phyloP scores from a whole-genome alignment of 2,113 vertebrate genomes.

The Syrmaticus mikado region DNA sequence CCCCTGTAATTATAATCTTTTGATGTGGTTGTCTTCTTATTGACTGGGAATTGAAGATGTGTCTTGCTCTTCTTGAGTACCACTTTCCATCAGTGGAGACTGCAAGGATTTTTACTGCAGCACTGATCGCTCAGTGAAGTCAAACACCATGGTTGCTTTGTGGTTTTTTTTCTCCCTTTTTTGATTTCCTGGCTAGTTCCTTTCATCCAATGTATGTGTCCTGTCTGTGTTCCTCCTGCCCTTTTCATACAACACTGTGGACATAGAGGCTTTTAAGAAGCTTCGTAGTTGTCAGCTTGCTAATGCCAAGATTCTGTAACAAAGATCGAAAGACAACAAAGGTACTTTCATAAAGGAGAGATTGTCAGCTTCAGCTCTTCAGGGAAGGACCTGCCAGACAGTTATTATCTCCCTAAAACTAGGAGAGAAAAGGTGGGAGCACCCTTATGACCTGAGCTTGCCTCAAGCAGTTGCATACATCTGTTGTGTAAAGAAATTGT shows the following conservation, averaged over 20 bases:
- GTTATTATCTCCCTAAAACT: background rate
- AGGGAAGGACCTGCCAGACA: background rate
- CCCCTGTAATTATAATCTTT: background rate
- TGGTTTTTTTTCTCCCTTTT: background rate
- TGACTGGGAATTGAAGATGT: background rate
- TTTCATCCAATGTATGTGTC: background rate
- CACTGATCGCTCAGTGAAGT: background rate
- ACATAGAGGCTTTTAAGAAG: background rate
- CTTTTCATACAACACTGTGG: background rate
- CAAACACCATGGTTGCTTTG: background rate
- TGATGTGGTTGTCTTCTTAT: background rate
- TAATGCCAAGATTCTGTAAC: background rate
- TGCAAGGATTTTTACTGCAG: background rate
- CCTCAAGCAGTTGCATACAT: accelerated
- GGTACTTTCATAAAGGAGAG: background rate
- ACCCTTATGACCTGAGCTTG: background rate
- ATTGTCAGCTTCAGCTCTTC: background rate
- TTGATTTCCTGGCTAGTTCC: background rate
- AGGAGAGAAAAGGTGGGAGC: background rate
- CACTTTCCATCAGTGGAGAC: background rate
- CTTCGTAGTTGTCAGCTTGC: background rate
- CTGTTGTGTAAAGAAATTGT: background rate
- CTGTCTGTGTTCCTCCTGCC: background rate
- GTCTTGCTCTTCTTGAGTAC: background rate
- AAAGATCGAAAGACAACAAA: background rate